A percentile compares a stretch with the other conserved stretches of the same genome.
Conservation (phyloP, 2,113 vertebrate genomes). For the Tapirus terrestris region DNA sequence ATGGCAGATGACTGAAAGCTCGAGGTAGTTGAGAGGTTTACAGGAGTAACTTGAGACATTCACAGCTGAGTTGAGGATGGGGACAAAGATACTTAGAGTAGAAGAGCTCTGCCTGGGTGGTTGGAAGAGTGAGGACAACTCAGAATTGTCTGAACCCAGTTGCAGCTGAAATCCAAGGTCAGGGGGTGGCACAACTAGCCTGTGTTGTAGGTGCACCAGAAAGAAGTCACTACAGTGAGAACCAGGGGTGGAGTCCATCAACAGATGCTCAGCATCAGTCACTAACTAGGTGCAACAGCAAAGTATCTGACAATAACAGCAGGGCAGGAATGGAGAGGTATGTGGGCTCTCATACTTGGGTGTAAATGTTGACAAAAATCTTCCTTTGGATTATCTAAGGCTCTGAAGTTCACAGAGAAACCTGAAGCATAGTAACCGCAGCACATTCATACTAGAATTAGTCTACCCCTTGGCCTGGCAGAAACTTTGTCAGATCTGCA, state of each 20-base stretch:
- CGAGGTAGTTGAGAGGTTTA: background rate
- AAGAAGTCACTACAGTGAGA: background rate
- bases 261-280: background rate
- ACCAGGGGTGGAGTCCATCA: background rate
- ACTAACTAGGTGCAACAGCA: background rate
- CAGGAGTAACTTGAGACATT: background rate
- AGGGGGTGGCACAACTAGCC: too few species aligned
- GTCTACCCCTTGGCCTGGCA: background rate
- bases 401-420: background rate
- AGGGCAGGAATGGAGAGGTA: background rate
- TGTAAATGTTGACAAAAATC: background rate
- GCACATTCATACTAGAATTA: background rate
- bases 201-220: background rate
- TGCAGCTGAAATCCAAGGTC: background rate
- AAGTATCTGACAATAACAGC: background rate
- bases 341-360: too few species aligned
- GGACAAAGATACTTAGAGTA: background rate
- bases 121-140: background rate
- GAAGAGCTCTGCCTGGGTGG: background rate
- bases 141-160: background rate
- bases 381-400: background rate
- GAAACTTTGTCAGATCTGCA: background rate
- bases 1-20: background rate
- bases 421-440: background rate
- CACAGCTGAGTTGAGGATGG: background rate